Evolutionary conservation across 2,797 vertebrate genomes (phyloP).

Genomic region (Xiphorhynchus erythropygius): DNA sequence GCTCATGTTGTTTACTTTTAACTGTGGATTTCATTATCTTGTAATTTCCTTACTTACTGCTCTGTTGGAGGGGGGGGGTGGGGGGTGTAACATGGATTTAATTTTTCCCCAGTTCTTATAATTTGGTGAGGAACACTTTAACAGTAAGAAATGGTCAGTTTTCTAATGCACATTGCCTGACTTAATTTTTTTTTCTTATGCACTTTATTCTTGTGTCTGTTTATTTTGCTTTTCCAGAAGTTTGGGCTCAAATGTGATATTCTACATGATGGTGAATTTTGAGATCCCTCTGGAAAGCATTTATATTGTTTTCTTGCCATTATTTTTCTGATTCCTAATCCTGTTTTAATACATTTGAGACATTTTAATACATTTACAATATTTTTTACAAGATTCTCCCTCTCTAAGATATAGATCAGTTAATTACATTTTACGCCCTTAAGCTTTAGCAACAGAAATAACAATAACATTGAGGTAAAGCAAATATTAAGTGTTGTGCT

Average conservation of each 20-base stretch:
- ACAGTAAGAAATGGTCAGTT: neutral
- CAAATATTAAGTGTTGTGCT: neutral
- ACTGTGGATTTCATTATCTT: constrained; percentile 10
- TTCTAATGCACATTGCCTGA: neutral
- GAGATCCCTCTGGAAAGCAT: neutral
- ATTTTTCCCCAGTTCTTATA: neutral
- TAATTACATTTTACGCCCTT: neutral
- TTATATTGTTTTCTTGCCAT: neutral
- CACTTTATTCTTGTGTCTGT: neutral
- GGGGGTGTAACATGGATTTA: neutral
- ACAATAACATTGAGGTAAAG: neutral
- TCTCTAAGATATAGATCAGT: neutral
- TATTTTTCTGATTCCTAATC: neutral
- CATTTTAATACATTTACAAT: neutral
- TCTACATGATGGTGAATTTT: neutral
- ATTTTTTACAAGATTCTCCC: neutral
- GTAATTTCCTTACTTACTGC: constrained; percentile 4
- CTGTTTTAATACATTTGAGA: neutral
- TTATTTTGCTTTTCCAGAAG: neutral
- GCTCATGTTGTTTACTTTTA: neutral
- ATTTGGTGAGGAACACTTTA: neutral
- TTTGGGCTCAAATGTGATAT: neutral
- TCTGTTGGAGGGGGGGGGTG: neutral
- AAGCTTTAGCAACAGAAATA: neutral
- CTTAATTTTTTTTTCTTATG: neutral